phyloP scores from a whole-genome alignment of 2,113 vertebrate genomes.

The Heptranchias perlo region DNA sequence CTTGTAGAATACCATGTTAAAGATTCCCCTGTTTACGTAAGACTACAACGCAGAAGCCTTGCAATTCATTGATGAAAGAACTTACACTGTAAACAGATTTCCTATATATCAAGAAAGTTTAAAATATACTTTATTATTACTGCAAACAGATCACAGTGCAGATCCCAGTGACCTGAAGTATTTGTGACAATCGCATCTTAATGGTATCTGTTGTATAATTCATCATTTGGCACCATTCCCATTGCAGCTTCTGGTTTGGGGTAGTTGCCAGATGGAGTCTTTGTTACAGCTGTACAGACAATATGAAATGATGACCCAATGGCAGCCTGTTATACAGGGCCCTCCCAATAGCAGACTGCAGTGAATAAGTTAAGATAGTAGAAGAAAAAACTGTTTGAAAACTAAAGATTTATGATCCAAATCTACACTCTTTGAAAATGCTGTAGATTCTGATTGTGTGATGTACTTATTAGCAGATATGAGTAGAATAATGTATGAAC shows the following conservation, averaged over 20 bases:
- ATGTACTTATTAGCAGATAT: neutral
- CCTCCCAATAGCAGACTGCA: neutral
- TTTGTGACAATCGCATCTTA: neutral
- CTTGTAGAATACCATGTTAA: neutral
- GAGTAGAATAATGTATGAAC: neutral
- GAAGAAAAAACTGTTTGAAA: neutral
- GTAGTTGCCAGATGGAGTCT: neutral
- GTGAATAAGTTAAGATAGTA: neutral
- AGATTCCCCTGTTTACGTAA: neutral
- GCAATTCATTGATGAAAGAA: conserved; percentile 1
- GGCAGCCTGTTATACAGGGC: too few species aligned
- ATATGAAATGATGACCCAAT: neutral
- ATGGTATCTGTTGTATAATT: neutral
- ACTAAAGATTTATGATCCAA: neutral
- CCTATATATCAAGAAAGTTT: neutral
- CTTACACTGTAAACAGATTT: too few species aligned
- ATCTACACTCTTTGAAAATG: neutral
- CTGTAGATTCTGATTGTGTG: neutral
- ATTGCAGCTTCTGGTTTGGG: neutral
- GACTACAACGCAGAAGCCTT: neutral
- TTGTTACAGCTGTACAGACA: neutral
- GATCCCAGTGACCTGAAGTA: neutral
- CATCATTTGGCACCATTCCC: neutral
- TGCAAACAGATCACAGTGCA: neutral
- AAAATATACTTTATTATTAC: too few species aligned